Evolutionary conservation across 2,888 invertebrate species (phyloP).

Genomic region (Dione vanillae): DNA sequence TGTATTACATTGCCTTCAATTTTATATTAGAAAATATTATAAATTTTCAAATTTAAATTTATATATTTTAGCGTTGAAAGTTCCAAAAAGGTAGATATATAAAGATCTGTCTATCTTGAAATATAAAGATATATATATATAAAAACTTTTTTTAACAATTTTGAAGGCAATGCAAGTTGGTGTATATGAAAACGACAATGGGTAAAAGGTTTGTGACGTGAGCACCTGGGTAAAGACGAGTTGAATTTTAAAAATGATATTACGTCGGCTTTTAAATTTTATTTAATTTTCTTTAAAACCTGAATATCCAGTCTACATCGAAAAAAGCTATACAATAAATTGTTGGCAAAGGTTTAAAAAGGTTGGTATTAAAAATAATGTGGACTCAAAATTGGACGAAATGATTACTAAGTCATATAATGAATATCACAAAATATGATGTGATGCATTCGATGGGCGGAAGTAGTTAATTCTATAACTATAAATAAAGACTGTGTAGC

Average conservation of each 20-base stretch:
- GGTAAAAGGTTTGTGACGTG: conserved; percentile 52
- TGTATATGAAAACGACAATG: not conserved
- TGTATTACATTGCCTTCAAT: not conserved
- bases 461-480: conserved; percentile 40
- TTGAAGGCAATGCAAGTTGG: conserved; percentile 5
- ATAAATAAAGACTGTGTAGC: conserved; percentile 45
- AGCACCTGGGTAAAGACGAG: conserved; percentile 46
- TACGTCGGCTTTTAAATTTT: not conserved
- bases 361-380: conserved; percentile 12
- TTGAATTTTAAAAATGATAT: conserved; percentile 30
- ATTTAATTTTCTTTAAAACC: conserved; percentile 2
- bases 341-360: conserved; percentile 13
- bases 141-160: not conserved
- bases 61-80: not conserved
- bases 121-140: not conserved
- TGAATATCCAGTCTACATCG: conserved; percentile 6
- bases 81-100: not conserved
- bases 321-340: not conserved
- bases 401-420: conserved; percentile 26
- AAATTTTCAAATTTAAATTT: not conserved
- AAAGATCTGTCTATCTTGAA: not conserved
- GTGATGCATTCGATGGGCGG: conserved; percentile 46
- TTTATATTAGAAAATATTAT: not conserved
- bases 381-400: conserved; percentile 26
- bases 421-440: conserved; percentile 44